Evolutionary conservation across 1,140 invertebrate species (phyloP).

Genomic region (Antheraea mylitta): DNA sequence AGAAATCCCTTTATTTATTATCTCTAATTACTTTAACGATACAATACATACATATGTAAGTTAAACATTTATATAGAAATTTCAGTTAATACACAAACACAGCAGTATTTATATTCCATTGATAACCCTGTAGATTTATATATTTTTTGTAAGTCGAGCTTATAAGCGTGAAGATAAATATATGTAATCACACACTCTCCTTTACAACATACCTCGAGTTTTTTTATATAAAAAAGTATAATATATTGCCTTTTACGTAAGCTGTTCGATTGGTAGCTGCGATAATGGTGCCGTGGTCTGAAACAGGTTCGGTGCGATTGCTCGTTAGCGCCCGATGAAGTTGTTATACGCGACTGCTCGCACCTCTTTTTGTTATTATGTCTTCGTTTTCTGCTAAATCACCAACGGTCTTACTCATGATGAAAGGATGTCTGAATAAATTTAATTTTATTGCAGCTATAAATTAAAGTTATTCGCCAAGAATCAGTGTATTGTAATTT

Average conservation of each 20-base stretch:
- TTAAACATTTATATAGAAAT: background rate
- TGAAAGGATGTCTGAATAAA: background rate
- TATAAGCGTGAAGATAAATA: slow-evolving; percentile 1
- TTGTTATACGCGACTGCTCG: slow-evolving; percentile 35
- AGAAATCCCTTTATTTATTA: too few species aligned
- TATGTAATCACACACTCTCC: slow-evolving; percentile 1
- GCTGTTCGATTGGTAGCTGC: slow-evolving; percentile 6
- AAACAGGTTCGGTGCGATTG: slow-evolving; percentile 28
- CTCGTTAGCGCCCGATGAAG: slow-evolving; percentile 44
- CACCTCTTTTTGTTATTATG: slow-evolving; percentile 35
- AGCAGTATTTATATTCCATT: background rate
- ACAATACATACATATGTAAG: background rate
- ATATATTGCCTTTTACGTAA: slow-evolving; percentile 13
- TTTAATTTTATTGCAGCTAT: background rate
- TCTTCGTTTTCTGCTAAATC: slow-evolving; percentile 10
- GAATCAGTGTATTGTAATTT: too few species aligned
- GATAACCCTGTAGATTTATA: background rate
- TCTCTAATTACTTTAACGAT: too few species aligned
- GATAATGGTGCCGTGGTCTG: slow-evolving; percentile 11
- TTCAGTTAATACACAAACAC: background rate
- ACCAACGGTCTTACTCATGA: background rate
- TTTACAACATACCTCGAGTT: background rate
- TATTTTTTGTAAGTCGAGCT: background rate
- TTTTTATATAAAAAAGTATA: slow-evolving; percentile 8
- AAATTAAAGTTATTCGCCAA: too few species aligned